Evolutionary conservation across 2,113 vertebrate species (phyloP).

Genomic region (human (Homo sapiens)): DNA sequence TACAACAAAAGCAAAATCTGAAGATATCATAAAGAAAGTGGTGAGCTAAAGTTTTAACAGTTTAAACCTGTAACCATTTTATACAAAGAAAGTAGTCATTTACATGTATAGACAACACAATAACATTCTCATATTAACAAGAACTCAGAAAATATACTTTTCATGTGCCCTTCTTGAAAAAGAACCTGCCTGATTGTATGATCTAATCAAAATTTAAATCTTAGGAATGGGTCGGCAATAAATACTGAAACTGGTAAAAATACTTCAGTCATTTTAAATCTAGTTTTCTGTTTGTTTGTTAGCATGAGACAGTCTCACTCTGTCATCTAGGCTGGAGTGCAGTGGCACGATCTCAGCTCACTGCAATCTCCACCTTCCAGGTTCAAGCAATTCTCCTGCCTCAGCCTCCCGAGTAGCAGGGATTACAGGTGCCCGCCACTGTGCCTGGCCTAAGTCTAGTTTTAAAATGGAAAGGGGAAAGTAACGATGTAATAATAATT

Average conservation of each 20-base stretch:
- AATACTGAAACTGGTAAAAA: constrained; percentile 17
- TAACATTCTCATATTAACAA: constrained; percentile 8
- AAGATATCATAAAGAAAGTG: constrained; percentile 33
- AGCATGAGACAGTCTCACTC: too few relatives aligned
- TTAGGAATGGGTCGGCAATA: background rate
- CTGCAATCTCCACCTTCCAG: too few relatives aligned
- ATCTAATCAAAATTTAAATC: constrained; percentile 1
- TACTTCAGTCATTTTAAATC: background rate
- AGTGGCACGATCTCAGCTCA: too few relatives aligned
- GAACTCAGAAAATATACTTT: constrained; percentile 26
- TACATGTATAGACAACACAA: background rate
- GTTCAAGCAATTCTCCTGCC: too few relatives aligned
- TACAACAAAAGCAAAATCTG: background rate
- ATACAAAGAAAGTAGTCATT: background rate
- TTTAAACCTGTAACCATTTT: background rate
- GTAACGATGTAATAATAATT: background rate
- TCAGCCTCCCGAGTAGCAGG: too few relatives aligned
- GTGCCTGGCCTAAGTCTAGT: background rate
- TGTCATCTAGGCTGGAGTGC: too few relatives aligned
- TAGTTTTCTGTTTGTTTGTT: too few relatives aligned
- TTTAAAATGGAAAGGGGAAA: constrained; percentile 56
- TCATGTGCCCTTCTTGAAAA: background rate
- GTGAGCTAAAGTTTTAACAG: background rate
- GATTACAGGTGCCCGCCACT: too few relatives aligned
- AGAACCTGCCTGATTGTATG: background rate